Conservation (phyloP, 1,140 invertebrate genomes). For the Sarcophaga bullata region DNA sequence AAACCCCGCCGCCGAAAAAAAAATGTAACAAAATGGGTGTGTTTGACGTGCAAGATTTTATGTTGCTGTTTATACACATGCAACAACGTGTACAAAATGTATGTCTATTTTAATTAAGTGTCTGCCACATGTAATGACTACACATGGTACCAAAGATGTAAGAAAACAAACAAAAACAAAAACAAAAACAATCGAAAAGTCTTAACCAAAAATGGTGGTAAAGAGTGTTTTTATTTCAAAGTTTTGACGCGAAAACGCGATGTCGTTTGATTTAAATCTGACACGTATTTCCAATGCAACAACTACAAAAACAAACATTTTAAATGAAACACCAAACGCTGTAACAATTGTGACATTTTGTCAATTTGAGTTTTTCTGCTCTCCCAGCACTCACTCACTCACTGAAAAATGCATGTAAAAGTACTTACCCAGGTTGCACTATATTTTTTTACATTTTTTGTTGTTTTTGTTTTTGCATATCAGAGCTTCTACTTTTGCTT, state of each 20-base stretch:
- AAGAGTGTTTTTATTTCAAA: constrained; percentile 44
- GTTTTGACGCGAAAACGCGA: constrained; percentile 18
- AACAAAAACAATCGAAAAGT: constrained; percentile 43
- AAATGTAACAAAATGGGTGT: constrained; percentile 39
- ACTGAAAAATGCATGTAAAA: background rate
- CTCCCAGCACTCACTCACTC: background rate
- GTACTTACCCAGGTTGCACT: background rate
- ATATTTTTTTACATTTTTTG: background rate
- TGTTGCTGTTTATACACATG: constrained; percentile 32
- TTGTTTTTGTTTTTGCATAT: no score
- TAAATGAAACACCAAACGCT: background rate
- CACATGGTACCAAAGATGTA: constrained; percentile 14
- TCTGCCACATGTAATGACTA: constrained; percentile 41
- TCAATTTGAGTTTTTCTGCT: constrained; percentile 30
- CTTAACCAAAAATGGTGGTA: constrained; percentile 48
- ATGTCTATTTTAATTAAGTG: constrained; percentile 40
- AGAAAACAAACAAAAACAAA: background rate
- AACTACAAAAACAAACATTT: background rate
- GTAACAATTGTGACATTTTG: constrained; percentile 32
- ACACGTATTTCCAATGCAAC: constrained; percentile 27
- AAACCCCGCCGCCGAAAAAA: background rate
- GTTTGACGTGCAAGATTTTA: constrained; percentile 39
- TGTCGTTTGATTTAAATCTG: constrained; percentile 32
- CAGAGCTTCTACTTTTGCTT: no score
- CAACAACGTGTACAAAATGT: constrained; percentile 34